Base-by-base conservation (phyloP, 2,888 invertebrate species). In the Eupithecia subfuscata region DNA sequence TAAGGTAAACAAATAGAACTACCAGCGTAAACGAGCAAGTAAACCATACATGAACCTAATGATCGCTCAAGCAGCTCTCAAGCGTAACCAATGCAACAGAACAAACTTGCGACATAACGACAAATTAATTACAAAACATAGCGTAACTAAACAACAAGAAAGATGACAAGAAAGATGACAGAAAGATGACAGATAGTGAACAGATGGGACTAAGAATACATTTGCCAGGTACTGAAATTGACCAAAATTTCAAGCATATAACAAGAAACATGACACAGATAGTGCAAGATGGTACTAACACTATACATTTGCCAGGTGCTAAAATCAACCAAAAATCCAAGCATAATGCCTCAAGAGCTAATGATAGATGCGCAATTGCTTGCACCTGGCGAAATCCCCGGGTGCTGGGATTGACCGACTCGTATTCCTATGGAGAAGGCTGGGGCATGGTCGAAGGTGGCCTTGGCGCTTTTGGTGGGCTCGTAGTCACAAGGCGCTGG, bases 401-500 rank as follows among this genome's bases (percentile, higher is more conserved):
- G 89, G 75, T 92, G 92, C 78, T 94, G 93, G 71, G 92, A 95
- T 8, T 91, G 88, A 74, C 88, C 88, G 68, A 95, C 94, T 71
- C 96, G 95, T 37, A 95, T 89, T 74, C 96, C 96, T 84, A 96
- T 96, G 75, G 96, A 96, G 88, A 96, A 96, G 48, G 95, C 95
- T 56, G 96, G 96, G 22, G 96, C 94, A 81, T 95, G 92, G 82
- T 96, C 95, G 78, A 93, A 88, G 48, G 92, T 91, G 6, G 91
- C 95, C 80, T 95, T 95, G 56, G 95, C 92, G 0, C 97, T 96
- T 83, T 97, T 97, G 85, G 97, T 96, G 0, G 98, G 97, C 89
- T 97, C 96, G 90, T 98, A 98, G 90, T 98, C 97, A n/a, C 98
- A 98, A 0, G 98, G 98, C 9, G 98, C 98, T 2, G 98, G 98